A percentile compares a stretch with the other conserved stretches of the same genome.
phyloP scores from a whole-genome alignment of 2,797 vertebrate species.

The Cetoscarus ocellatus region DNA sequence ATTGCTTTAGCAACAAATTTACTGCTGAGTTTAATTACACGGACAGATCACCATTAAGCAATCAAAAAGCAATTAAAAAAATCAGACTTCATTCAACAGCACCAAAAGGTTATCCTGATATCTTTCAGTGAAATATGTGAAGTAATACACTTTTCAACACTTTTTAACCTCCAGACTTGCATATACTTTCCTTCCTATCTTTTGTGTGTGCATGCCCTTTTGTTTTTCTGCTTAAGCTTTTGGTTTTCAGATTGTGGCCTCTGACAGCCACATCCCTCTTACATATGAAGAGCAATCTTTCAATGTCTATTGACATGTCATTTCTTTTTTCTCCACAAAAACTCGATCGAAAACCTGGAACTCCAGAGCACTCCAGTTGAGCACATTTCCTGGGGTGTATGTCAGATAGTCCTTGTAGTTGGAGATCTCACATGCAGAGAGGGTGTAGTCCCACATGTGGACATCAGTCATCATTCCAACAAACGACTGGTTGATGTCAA shows the following conservation, averaged over 20 bases:
- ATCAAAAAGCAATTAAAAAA: no score
- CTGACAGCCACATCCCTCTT: not conserved
- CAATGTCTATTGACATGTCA: slow-evolving; percentile 16
- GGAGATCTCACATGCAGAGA: slow-evolving; percentile 66
- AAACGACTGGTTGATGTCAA: slow-evolving; percentile 67
- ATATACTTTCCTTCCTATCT: not conserved
- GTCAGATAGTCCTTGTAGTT: slow-evolving; percentile 33
- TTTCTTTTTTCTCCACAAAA: slow-evolving; percentile 40
- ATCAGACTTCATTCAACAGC: no score
- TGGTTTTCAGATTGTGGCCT: no score
- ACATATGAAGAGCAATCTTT: not conserved
- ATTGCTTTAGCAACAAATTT: not conserved
- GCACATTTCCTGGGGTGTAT: slow-evolving; percentile 56
- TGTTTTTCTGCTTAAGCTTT: not conserved
- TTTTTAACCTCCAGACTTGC: not conserved
- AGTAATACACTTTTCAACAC: not conserved
- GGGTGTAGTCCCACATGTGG: slow-evolving; percentile 69
- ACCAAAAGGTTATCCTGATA: no score
- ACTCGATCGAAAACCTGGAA: slow-evolving; percentile 42
- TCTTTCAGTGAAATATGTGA: no score
- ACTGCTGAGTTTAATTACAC: not conserved
- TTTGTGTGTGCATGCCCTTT: not conserved
- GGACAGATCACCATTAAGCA: no score
- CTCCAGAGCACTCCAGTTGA: slow-evolving; percentile 65
- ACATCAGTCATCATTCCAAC: slow-evolving; percentile 71